phyloP scores from a whole-genome alignment of 1,140 invertebrate species.

The Drosophila rufa region DNA sequence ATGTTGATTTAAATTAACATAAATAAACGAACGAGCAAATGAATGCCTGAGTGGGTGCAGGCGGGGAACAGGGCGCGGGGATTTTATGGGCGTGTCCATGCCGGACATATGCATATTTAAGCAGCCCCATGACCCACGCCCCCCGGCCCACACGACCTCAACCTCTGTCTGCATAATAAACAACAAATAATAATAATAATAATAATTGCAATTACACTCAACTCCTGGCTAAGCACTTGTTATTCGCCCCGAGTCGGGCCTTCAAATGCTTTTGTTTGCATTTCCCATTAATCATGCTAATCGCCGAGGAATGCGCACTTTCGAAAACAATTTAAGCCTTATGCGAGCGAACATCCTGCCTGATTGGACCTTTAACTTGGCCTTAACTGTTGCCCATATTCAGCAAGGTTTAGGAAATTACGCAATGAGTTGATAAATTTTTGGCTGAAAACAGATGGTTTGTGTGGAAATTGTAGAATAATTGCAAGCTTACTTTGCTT shows the following conservation, averaged over 20 bases:
- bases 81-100: slow-evolving; percentile 32
- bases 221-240: slow-evolving; percentile 17
- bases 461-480: not conserved
- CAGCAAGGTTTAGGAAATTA: not conserved
- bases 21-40: slow-evolving; percentile 62
- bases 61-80: not conserved
- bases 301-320: slow-evolving; percentile 25
- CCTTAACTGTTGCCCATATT: not conserved
- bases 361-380: not conserved
- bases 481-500: not conserved
- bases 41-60: slow-evolving; percentile 39
- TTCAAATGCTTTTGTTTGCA: slow-evolving; percentile 33
- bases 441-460: not conserved
- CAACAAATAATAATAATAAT: slow-evolving; percentile 34
- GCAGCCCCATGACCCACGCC: not conserved
- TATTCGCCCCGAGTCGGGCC: not conserved
- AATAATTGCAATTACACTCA: slow-evolving; percentile 50
- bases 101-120: slow-evolving; percentile 61
- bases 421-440: not conserved
- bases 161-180: slow-evolving; percentile 43
- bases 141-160: slow-evolving; percentile 8
- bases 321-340: slow-evolving; percentile 8
- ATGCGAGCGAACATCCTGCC: not conserved
- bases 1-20: slow-evolving; percentile 68
- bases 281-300: slow-evolving; percentile 49